Evolutionary conservation across 1,140 invertebrate species (phyloP).

Genomic region (Drosophila varians): DNA sequence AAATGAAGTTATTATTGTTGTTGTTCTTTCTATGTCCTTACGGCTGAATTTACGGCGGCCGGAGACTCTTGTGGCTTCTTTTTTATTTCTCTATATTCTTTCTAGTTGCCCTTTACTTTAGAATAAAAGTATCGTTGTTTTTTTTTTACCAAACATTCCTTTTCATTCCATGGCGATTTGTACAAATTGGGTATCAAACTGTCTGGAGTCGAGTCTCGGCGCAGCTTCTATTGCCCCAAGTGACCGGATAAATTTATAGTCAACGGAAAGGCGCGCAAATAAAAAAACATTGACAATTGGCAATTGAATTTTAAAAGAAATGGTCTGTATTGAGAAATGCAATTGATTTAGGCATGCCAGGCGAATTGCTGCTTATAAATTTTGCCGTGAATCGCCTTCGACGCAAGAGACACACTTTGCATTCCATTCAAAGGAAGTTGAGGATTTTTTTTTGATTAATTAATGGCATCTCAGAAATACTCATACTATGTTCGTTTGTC

Average conservation of each 20-base stretch:
- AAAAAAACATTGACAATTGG: constrained; percentile 72
- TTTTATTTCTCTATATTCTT: constrained; percentile 19
- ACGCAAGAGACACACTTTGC: constrained; percentile 26
- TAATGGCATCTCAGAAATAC: too few species aligned
- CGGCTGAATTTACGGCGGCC: constrained; percentile 53
- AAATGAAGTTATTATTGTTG: constrained; percentile 65
- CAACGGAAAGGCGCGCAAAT: constrained; percentile 65
- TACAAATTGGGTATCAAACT: constrained; percentile 31
- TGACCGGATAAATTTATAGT: constrained; percentile 53
- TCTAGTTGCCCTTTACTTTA: constrained; percentile 16
- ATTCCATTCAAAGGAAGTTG: too few species aligned
- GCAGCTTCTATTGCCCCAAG: constrained; percentile 15
- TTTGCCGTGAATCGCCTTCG: constrained; percentile 17
- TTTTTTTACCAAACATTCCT: background rate
- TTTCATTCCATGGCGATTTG: background rate
- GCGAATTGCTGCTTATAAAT: constrained; percentile 45
- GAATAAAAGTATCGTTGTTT: background rate
- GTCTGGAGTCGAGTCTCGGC: background rate
- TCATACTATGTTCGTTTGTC: too few species aligned
- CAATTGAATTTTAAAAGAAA: constrained; percentile 65
- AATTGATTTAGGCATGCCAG: constrained; percentile 55
- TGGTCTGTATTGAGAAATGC: constrained; percentile 29
- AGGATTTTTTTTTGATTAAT: too few species aligned
- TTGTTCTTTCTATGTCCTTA: constrained; percentile 10
- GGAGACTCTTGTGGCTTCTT: constrained; percentile 23